Percentiles rank a stretch among this genome's conserved stretches.
Conservation (phyloP, 2,888 invertebrate species). For the Iphiclides podalirius region DNA sequence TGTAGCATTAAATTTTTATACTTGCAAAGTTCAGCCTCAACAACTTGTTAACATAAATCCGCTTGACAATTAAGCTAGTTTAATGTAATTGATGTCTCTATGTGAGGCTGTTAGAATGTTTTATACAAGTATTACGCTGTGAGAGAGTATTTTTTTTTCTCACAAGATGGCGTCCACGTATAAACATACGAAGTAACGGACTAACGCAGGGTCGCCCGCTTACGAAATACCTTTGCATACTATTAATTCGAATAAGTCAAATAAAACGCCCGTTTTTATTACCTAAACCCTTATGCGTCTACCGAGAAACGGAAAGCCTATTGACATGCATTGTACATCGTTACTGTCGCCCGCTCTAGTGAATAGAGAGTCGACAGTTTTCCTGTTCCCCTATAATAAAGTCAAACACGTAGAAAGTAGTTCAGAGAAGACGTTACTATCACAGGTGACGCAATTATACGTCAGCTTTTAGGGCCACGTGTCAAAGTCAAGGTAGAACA, state of each 20-base stretch:
- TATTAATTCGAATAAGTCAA: slow-evolving; percentile 4
- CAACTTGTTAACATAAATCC: no score
- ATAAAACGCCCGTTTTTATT: slow-evolving; percentile 19
- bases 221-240: slow-evolving; percentile 1
- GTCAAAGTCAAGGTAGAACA: no score
- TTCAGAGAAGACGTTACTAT: slow-evolving; percentile 16
- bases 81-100: no score
- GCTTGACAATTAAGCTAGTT: no score
- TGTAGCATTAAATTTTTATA: no score
- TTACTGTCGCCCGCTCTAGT: slow-evolving; percentile 43
- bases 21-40: no score
- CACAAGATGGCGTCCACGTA: neutral
- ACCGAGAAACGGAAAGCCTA: slow-evolving; percentile 34
- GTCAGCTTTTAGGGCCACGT: neutral
- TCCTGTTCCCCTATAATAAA: slow-evolving; percentile 53
- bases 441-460: neutral
- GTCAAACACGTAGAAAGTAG: slow-evolving; percentile 49
- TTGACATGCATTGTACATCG: slow-evolving; percentile 56
- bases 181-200: slow-evolving; percentile 4
- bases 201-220: neutral
- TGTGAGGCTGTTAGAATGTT: no score
- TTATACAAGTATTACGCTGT: no score
- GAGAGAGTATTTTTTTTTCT: no score
- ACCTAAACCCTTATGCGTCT: slow-evolving; percentile 16
- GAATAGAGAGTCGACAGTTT: slow-evolving; percentile 59